These are phyloP conservation scores for Malurus elegans DNA, from an alignment of 2,113 vertebrate species.

Conservation along the genomic window DNA sequence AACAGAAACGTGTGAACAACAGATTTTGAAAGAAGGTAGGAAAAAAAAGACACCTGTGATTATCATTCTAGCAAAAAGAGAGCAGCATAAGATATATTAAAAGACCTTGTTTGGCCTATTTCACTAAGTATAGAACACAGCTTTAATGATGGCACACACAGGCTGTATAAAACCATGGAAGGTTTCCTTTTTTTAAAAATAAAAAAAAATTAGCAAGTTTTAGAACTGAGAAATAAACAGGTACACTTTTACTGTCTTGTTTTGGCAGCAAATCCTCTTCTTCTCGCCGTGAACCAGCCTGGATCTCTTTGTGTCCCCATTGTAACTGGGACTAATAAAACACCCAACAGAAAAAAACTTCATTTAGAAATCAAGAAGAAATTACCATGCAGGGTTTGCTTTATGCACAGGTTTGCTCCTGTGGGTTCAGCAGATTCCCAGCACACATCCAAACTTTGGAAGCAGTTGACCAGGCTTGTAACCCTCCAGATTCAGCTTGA, in stretches of 20 bases:
- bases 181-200: neutral
- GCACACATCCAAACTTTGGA: neutral
- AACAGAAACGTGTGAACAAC: conserved; percentile 42
- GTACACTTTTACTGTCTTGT: neutral
- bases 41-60: conserved; percentile 11
- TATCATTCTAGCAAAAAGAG: neutral
- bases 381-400: neutral
- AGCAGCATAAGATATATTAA: neutral
- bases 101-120: neutral
- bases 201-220: neutral
- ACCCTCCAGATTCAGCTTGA: neutral
- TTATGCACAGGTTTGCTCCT: neutral
- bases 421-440: neutral
- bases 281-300: neutral
- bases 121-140: neutral
- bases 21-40: neutral
- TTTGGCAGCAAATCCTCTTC: neutral
- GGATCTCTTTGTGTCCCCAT: neutral
- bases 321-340: neutral
- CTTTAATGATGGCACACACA: neutral
- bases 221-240: neutral
- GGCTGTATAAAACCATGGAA: neutral
- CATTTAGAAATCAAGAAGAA: neutral
- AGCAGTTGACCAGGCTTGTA: neutral
- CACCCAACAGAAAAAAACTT: neutral